Evolutionary conservation across 2,888 invertebrate species (phyloP), one percentile per base, ranked within the genome.

Genomic region (Mesorhabditis spiculigera): DNA sequence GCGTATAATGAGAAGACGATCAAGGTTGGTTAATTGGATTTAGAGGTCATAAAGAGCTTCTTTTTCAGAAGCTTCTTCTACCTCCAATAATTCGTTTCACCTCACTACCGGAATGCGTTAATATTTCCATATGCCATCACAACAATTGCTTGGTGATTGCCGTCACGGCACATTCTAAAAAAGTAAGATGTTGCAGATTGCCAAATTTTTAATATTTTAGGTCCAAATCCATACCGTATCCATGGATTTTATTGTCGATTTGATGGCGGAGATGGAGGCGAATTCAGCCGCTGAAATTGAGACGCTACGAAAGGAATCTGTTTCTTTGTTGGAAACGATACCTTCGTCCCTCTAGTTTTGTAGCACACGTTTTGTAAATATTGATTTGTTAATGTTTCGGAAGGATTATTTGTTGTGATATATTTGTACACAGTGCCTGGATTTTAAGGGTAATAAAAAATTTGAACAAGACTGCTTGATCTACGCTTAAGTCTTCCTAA

Each of bases 1-100:
- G 58, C 58, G 58, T 50, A 50, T n/a, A 50, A 50, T n/a, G 58
- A 50, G 58, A 50, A 50, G n/a, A 50, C 58, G 58, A 50, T 50
- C n/a, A 50, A 50, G 58, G 58, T 50, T 2, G 3, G 58, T 10
- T 13, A 50, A 50, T 13, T 50, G 58, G 58, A 28, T 28, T 28
- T 28, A 50, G 6, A 50, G 6, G 13, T 50, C 8, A 10, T 50
- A 50, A 6, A 13, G 6, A 50, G 8, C 8, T 50, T 50, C 6
- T 50, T 50, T 50, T 50, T 50, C 58, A 50, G 58, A 13, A 13
- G 3, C n/a, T 50, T 0, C 10, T 50, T 0, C 8, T 50, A 10
- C 58, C 58, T 2, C 58, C 58, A 50, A 50, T 50, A 13, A 50
- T 50, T n/a, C 58, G n/a, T 2, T 50, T 50, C 58, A 50, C 58